These are phyloP conservation scores for Drosophila setifemur DNA, from an alignment of 1,140 invertebrate genomes.

Conservation along the genomic window DNA sequence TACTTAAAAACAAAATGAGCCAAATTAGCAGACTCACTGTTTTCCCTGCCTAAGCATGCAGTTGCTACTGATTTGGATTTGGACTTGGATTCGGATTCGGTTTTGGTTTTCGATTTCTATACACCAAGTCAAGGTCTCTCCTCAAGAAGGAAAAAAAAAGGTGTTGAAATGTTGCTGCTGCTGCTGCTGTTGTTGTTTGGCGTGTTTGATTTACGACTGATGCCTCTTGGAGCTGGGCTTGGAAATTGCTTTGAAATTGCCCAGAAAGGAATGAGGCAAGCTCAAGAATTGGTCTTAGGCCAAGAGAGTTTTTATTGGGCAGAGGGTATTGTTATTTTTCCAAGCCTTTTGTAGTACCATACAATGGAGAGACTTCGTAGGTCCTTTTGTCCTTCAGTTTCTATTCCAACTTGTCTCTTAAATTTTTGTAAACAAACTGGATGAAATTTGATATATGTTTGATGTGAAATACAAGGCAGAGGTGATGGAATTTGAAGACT, in stretches of 20 bases:
- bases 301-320: conserved; percentile 15
- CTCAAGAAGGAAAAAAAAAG: conserved; percentile 44
- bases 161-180: conserved; percentile 75
- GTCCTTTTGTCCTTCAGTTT: too few species aligned
- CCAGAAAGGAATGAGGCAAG: conserved; percentile 63
- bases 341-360: neutral
- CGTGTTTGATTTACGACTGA: conserved; percentile 76
- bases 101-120: conserved; percentile 60
- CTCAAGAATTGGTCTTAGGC: conserved; percentile 62
- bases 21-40: conserved; percentile 75
- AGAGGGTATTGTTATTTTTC: too few species aligned
- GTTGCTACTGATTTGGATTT: conserved; percentile 71
- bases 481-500: too few species aligned
- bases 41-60: conserved; percentile 21
- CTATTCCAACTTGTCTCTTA: too few species aligned
- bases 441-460: too few species aligned
- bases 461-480: too few species aligned
- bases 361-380: too few species aligned
- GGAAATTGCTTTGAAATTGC: conserved; percentile 74
- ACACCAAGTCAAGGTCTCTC: conserved; percentile 67
- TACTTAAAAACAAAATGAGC: conserved; percentile 78
- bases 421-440: too few species aligned
- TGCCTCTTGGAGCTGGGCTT: conserved; percentile 43
- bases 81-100: conserved; percentile 18
- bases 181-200: conserved; percentile 43